Percentiles rank a stretch among this genome's conserved stretches.
phyloP scores from a whole-genome alignment of 2,113 vertebrate genomes.

The Phocoena phocoena region DNA sequence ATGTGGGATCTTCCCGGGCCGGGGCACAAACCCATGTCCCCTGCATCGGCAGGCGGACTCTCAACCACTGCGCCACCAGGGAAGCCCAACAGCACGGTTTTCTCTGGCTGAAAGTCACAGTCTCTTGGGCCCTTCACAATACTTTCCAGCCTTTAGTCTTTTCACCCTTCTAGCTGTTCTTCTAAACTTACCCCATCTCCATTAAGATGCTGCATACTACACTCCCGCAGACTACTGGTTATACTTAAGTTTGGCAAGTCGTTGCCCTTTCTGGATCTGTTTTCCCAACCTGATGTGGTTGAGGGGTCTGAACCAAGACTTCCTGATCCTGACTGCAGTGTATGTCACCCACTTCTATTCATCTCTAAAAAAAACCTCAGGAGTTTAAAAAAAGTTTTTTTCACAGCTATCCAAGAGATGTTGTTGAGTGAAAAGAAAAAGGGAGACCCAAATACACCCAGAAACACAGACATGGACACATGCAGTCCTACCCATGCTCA shows the following conservation, averaged over 20 bases:
- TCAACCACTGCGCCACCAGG: too few species aligned
- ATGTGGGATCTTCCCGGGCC: too few species aligned
- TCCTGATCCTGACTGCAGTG: background rate
- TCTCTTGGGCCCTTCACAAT: background rate
- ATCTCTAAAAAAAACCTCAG: background rate
- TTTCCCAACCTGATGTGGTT: background rate
- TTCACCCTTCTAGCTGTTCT: background rate
- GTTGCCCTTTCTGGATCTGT: background rate
- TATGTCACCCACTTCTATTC: background rate
- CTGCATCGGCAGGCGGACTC: too few species aligned
- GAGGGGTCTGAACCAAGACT: background rate
- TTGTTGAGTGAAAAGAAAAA: background rate
- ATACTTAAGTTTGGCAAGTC: background rate
- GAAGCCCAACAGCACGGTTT: background rate
- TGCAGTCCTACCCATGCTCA: background rate
- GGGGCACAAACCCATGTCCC: too few species aligned
- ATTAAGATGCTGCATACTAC: background rate
- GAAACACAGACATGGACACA: background rate
- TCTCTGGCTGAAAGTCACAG: background rate
- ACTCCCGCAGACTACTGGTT: background rate
- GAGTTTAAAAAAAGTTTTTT: background rate
- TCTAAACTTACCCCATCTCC: background rate
- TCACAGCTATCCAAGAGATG: background rate
- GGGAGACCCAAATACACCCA: background rate
- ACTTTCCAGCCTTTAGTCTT: background rate